Evolutionary conservation across 2,888 invertebrate genomes (phyloP).

Genomic region (Sylvicola cinctus): DNA sequence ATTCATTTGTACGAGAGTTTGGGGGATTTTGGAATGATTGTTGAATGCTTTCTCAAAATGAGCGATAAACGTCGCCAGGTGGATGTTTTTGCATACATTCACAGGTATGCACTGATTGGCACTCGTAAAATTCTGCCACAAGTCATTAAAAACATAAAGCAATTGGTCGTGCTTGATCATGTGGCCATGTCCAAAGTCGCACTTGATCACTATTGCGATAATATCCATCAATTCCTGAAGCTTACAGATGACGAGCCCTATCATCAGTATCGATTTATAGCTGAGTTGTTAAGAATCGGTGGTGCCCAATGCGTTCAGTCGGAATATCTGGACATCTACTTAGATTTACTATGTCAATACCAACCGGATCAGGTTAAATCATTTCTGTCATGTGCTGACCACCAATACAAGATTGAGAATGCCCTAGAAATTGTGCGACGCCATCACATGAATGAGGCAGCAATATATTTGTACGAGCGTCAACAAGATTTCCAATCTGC

Average conservation of each 20-base stretch:
- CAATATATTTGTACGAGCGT: constrained; percentile 53
- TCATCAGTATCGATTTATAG: no score
- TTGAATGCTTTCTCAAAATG: constrained; percentile 48
- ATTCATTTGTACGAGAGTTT: constrained; percentile 44
- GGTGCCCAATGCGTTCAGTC: no score
- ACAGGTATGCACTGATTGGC: constrained; percentile 23
- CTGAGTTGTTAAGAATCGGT: no score
- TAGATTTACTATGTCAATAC: constrained; percentile 39
- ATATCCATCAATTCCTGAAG: constrained; percentile 26
- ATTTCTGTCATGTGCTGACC: constrained; percentile 30
- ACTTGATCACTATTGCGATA: constrained; percentile 30
- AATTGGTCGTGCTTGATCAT: constrained; percentile 36
- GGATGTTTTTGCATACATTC: constrained; percentile 37
- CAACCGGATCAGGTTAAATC: constrained; percentile 30
- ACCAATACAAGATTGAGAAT: constrained; percentile 39
- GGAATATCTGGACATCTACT: constrained; percentile 33
- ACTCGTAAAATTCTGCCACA: constrained; percentile 27
- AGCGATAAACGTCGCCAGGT: constrained; percentile 36
- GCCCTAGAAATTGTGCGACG: constrained; percentile 41
- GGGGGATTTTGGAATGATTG: constrained; percentile 37
- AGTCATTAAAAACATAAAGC: constrained; percentile 25
- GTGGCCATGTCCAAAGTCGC: constrained; percentile 40
- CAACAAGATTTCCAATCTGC: constrained; percentile 52
- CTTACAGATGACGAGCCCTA: constrained; percentile 6
- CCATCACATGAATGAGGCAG: constrained; percentile 39